Base-by-base conservation (phyloP, 2,113 vertebrate species). In the Axis porcinus region DNA sequence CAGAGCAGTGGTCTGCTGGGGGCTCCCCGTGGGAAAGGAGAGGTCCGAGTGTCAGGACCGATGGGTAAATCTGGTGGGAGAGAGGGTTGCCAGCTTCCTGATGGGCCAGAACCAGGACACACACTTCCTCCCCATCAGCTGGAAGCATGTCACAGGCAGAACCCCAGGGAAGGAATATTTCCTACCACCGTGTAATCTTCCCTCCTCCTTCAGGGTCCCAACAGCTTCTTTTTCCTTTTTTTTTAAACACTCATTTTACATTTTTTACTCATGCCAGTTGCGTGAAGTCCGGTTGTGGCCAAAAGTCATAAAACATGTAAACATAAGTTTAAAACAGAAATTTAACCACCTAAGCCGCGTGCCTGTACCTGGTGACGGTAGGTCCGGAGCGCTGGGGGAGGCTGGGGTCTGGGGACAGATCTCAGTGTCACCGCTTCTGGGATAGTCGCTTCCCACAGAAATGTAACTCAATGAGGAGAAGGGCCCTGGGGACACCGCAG, bases 141-240 rank as follows among this genome's bases (percentile, higher is more conserved):
- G 96, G 96, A 97, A 67, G 76, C 93, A 6, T 43, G 97, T 97
- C 88, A 28, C n/a, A 40, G 83, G 83, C 95, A 45, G 97, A 47
- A 52, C 58, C 79, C 40, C 0, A 28, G 62, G 62, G 74, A 60
- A 93, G 88, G 7, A 2, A 0, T 1, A 13, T 40, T 55, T 16
- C 19, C 13, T 0, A 83, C 94, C 3, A 28, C 36, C 43, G 55
- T 36, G 28, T 50, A 43, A 91, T 93, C 97, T 85, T 94, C 67
- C 84, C 92, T 62, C 86, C 91, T 98, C 86, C 90, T 97, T 96
- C 94, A 96, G 94, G 92, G 82, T 93, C 96, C 91, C 17, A 40
- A 47, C 13, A 30, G 45, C 91, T 95, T 74, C 84, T 78, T 78
- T 85, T 94, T 81, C 84, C 84, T 15, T 36, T 2, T 45, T 96